Base-by-base conservation (phyloP, 2,888 invertebrate genomes). In the Heliconius ethilla region DNA sequence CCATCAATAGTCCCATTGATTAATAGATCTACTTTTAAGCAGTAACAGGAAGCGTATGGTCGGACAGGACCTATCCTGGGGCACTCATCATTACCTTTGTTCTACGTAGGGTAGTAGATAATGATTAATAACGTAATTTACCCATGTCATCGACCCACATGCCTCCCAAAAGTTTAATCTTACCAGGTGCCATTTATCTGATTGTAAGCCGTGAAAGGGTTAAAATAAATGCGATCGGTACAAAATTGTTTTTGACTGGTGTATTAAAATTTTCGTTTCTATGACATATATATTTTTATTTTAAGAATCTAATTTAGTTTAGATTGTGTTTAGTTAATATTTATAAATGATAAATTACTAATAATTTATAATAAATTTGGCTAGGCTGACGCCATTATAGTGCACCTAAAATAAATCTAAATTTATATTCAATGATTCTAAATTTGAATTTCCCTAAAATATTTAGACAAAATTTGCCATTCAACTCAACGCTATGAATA, bases 81-180 rank as follows among this genome's bases (percentile, higher is more conserved):
- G 89, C 91, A 87, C 85, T 87, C 90, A 80, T 87, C 90, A 80
- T 79, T 80, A 80, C 91, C 81, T 80, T 83, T 82, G 82, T 84
- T 83, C 83, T 82, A 83, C 85, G 55, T 86, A 89, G 89, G 90
- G 89, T 89, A 87, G 87, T 86, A 87, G 89, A 91, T 92, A 91
- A 90, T 93, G 93, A 94, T 94, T 93, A 93, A 94, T 93, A 91
- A 90, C 89, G 87, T 89, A 90, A 92, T 93, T 92, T 91, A 90
- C 88, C 87, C 90, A 86, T 91, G 92, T 93, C 93, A 93, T 92
- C 92, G 90, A 84, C 85, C 87, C 88, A 87, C 85, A 89, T 88
- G 88, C 89, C 87, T 87, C 88, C 89, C 88, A 84, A 89, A 87
- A 87, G 89, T 90, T 90, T 89, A 90, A 91, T 90, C 90, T 89